These are phyloP conservation scores for Harpagifer antarcticus DNA, from an alignment of 2,797 vertebrate species.

Conservation along the genomic window DNA sequence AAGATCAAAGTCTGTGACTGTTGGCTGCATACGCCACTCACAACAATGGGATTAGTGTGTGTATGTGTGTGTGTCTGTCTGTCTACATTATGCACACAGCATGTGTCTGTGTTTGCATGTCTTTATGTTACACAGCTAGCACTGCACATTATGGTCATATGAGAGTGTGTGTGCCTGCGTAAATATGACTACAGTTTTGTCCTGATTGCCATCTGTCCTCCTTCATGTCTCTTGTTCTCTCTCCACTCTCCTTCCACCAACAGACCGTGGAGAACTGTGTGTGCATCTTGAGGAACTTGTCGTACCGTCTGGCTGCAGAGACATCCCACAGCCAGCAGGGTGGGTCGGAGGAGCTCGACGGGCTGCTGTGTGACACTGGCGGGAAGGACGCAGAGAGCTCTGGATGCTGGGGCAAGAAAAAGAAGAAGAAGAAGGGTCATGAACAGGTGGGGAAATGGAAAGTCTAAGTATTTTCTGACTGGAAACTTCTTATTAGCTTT, in stretches of 20 bases:
- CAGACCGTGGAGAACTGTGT: slow-evolving; percentile 99
- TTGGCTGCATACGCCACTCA: slow-evolving; percentile 68
- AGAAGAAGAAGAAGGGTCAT: slow-evolving; percentile 99
- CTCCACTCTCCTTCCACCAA: neutral
- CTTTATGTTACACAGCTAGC: neutral
- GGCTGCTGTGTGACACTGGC: slow-evolving; percentile 93
- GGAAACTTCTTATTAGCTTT: too few relatives aligned
- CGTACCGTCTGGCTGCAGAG: slow-evolving; percentile 98
- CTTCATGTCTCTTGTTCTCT: slow-evolving; percentile 1
- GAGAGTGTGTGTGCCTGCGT: neutral
- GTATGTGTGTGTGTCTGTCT: slow-evolving; percentile 25
- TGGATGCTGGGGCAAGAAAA: slow-evolving; percentile 99
- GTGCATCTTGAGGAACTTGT: slow-evolving; percentile 99
- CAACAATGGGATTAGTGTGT: slow-evolving; percentile 74
- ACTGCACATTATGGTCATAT: neutral
- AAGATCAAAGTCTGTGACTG: slow-evolving; percentile 78
- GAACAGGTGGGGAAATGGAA: slow-evolving; percentile 90
- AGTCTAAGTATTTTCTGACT: neutral
- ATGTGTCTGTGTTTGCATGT: slow-evolving; percentile 8
- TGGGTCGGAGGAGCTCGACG: slow-evolving; percentile 97
- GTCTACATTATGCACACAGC: slow-evolving; percentile 20
- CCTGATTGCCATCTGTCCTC: slow-evolving; percentile 22
- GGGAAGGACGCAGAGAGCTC: slow-evolving; percentile 96
- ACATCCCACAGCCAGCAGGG: slow-evolving; percentile 98
- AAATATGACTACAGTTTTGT: neutral